Base-by-base conservation (phyloP, 2,113 vertebrate species). In the Deroptyus accipitrinus region DNA sequence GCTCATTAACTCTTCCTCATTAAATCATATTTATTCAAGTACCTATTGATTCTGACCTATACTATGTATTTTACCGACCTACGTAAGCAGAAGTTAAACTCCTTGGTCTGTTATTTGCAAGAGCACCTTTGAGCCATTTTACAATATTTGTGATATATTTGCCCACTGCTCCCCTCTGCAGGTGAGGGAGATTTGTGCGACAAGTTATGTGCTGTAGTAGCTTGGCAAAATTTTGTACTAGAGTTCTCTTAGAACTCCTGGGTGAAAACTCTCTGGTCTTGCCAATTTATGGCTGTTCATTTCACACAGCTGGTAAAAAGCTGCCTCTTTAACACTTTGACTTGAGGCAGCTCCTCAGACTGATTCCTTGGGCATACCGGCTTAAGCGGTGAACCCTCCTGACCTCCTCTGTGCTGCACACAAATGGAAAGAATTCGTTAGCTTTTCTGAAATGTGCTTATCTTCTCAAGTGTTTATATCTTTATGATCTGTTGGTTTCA, bases 391-490 rank as follows among this genome's bases (percentile, higher is more conserved):
- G 73, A 92, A 92, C 91, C 94, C 84, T 77, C 74, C 74, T 91
- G 95, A 91, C 80, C 80, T 55, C 49, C 41, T 54, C 62, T 20
- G 27, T 20, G 25, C 83, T 78, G 69, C 67, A 42, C 84, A 83
- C 83, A 68, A 35, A 91, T 52, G 91, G 95, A 94, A 97, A 95
- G 93, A 92, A 96, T 92, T 95, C 3, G 1, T 41, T 23, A 16
- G 77, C 42, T 87, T 63, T 86, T 89, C 83, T 95, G 93, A 93
- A 94, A 72, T 0, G 2, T 52, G 30, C 48, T 94, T 95, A 95
- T 91, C 89, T 91, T 66, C 70, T 81, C 4, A 20, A 82, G 30
- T 79, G 69, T 88, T 92, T 91, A 39, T 77, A 22, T 68, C 86
- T 94, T 63, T 64, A 63, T 86, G 69, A 81, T 86, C 80, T 94